phyloP scores from a whole-genome alignment of 2,113 vertebrate species.

The Procapra przewalskii region DNA sequence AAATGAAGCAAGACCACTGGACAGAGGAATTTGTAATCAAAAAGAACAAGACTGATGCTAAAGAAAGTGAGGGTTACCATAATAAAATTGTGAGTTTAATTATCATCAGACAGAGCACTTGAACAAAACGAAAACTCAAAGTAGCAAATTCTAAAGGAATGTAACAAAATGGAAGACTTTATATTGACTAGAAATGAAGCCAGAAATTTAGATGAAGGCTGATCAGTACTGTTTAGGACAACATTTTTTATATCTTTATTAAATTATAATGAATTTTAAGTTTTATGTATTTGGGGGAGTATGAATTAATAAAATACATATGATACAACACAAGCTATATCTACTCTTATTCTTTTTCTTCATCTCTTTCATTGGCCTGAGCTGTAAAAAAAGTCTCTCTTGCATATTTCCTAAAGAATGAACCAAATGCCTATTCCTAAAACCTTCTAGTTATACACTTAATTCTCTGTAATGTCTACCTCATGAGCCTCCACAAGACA shows the following conservation, averaged over 20 bases:
- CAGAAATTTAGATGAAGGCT: neutral
- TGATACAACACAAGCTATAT: neutral
- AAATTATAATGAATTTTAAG: neutral
- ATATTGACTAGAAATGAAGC: neutral
- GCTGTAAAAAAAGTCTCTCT: neutral
- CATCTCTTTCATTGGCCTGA: constrained; percentile 1
- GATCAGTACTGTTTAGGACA: neutral
- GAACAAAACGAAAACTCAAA: neutral
- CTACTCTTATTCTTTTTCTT: neutral
- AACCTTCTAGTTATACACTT: neutral
- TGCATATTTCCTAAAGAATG: constrained; percentile 5
- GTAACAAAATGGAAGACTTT: neutral
- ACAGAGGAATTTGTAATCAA: neutral
- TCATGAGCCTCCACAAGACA: neutral
- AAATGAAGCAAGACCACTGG: neutral
- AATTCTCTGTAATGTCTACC: neutral
- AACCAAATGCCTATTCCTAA: constrained; percentile 12
- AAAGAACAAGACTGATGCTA: neutral
- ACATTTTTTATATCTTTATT: constrained; percentile 26
- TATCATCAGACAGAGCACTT: neutral
- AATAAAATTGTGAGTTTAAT: neutral
- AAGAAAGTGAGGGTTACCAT: neutral
- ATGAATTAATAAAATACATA: neutral
- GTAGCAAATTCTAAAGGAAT: neutral
- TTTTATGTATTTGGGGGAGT: neutral